Evolutionary conservation across 1,140 invertebrate genomes (phyloP).

Genomic region (Megalonaias nervosa): DNA sequence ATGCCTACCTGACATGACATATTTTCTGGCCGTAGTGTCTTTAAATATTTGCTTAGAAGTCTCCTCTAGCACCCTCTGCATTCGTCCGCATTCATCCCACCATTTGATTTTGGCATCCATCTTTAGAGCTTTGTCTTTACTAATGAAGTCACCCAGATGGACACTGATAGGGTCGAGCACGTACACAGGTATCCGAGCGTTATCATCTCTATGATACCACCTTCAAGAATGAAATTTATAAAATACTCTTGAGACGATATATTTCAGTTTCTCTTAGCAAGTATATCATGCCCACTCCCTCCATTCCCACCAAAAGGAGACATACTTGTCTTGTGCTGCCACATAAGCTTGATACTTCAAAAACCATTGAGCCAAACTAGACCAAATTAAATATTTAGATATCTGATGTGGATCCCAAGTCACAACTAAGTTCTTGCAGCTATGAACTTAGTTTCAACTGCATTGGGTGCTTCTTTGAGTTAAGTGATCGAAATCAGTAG

Average conservation of each 20-base stretch:
- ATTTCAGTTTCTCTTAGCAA: background rate
- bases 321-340: background rate
- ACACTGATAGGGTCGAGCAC: conserved; percentile 76
- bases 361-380: background rate
- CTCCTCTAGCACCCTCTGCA: conserved; percentile 36
- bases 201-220: conserved; percentile 80
- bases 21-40: conserved; percentile 36
- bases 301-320: background rate
- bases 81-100: conserved; percentile 38
- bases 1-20: conserved; percentile 41
- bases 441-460: too few relatives aligned
- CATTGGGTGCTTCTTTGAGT: too few relatives aligned
- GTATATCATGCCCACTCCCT: background rate
- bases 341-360: background rate
- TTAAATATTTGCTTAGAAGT: conserved; percentile 37
- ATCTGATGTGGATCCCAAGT: too few relatives aligned
- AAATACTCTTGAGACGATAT: background rate
- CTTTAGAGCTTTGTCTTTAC: conserved; percentile 28
- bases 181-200: conserved; percentile 83
- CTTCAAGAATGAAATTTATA: conserved; percentile 65
- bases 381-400: too few relatives aligned
- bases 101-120: conserved; percentile 37
- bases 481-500: too few relatives aligned
- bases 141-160: conserved; percentile 42
- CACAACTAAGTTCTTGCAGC: too few relatives aligned